Percentiles rank a stretch among this genome's conserved stretches.
phyloP scores from a whole-genome alignment of 2,797 vertebrate genomes.

The Zenarchopterus dispar region DNA sequence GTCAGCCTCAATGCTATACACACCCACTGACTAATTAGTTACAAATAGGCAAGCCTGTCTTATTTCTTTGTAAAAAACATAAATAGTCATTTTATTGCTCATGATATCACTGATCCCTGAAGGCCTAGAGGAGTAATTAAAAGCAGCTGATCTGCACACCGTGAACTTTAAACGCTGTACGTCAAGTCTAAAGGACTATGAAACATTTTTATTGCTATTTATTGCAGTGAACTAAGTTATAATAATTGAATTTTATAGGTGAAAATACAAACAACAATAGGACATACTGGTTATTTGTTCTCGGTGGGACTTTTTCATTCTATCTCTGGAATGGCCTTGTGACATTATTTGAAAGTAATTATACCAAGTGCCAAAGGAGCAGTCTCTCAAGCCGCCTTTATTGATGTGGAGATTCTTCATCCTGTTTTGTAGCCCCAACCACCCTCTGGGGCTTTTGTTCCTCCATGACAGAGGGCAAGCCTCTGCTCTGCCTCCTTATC shows the following conservation, averaged over 20 bases:
- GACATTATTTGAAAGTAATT: conserved; percentile 72
- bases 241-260: conserved; percentile 22
- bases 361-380: conserved; percentile 57
- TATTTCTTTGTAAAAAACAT: conserved; percentile 25
- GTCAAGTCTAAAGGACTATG: conserved; percentile 33
- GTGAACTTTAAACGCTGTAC: conserved; percentile 36
- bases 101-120: conserved; percentile 52
- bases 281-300: conserved; percentile 7
- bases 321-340: conserved; percentile 27
- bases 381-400: conserved; percentile 64
- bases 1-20: conserved; percentile 27
- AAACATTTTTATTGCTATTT: conserved; percentile 26
- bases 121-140: conserved; percentile 47
- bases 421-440: conserved; percentile 58
- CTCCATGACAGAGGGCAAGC: conserved; percentile 40
- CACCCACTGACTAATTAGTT: conserved; percentile 26
- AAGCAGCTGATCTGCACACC: conserved; percentile 38
- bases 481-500: conserved; percentile 50
- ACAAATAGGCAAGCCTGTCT: conserved; percentile 15
- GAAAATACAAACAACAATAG: conserved; percentile 37
- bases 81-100: conserved; percentile 46
- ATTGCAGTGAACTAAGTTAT: conserved; percentile 37
- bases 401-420: conserved; percentile 69
- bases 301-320: conserved; percentile 14
- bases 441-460: conserved; percentile 51